Conservation (phyloP, 2,888 invertebrate species). For the Liposcelis brunnea region DNA sequence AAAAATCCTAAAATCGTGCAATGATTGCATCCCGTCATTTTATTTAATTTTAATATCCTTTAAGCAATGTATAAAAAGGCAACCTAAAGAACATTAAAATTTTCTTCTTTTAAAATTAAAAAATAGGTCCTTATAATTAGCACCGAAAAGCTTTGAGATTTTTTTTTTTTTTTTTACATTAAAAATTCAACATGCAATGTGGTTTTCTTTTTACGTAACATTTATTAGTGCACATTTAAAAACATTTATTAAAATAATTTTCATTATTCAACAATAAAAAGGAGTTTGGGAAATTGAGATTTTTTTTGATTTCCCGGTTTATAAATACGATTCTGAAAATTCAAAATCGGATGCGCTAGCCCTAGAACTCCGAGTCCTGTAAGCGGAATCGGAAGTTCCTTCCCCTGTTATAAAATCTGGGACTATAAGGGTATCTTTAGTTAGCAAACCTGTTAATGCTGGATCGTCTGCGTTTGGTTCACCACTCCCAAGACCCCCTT, state of each 20-base stretch:
- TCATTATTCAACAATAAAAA: neutral
- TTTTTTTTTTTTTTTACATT: neutral
- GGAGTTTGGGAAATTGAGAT: neutral
- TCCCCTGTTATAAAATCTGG: constrained; percentile 61
- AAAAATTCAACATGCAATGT: constrained; percentile 2
- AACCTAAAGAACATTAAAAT: constrained; percentile 5
- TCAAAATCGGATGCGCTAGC: constrained; percentile 76
- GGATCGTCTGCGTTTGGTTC: constrained; percentile 17
- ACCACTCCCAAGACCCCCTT: constrained; percentile 30
- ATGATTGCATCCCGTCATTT: too few relatives aligned
- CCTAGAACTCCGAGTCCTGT: constrained; percentile 58
- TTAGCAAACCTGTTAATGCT: constrained; percentile 24
- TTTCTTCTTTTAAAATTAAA: neutral
- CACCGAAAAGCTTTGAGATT: neutral
- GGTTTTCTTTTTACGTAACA: constrained; percentile 10
- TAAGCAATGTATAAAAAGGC: constrained; percentile 6
- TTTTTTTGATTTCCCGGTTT: constrained; percentile 19
- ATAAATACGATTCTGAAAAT: constrained; percentile 76
- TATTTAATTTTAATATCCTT: too few relatives aligned
- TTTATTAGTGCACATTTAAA: constrained; percentile 8
- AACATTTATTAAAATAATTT: neutral
- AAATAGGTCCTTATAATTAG: constrained; percentile 14
- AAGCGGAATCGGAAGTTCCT: constrained; percentile 64
- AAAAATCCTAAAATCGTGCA: too few relatives aligned
- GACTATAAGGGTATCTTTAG: constrained; percentile 53